Evolutionary conservation across 2,797 vertebrate genomes (phyloP).

Genomic region (Scolopax bukidnonensis): DNA sequence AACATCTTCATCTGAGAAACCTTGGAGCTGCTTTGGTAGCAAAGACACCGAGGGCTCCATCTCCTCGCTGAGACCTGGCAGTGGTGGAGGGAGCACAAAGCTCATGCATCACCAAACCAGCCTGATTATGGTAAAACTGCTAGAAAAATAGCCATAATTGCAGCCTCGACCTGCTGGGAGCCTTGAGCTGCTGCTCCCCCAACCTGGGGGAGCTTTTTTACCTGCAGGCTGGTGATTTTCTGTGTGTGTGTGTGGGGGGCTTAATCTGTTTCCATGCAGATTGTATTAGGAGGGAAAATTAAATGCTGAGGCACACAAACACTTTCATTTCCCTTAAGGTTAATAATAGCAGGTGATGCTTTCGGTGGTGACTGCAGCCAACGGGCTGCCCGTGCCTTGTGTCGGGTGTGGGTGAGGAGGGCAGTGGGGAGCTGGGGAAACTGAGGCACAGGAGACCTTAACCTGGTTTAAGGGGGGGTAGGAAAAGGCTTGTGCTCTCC

Average conservation of each 20-base stretch:
- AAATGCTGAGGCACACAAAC: background rate
- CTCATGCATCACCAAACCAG: background rate
- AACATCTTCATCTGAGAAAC: background rate
- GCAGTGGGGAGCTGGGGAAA: background rate
- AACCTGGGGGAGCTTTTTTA: background rate
- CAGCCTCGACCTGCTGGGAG: background rate
- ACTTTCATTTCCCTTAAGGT: conserved; percentile 44
- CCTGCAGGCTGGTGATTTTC: background rate
- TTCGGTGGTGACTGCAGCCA: background rate
- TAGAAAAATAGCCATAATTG: background rate
- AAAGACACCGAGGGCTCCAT: accelerated
- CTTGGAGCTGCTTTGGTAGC: accelerated
- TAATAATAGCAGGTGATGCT: background rate
- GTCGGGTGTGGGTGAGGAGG: background rate
- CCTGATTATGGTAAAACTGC: background rate
- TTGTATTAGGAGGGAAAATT: background rate
- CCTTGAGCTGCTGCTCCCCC: background rate
- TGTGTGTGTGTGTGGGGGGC: too few relatives aligned
- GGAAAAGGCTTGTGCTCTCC: background rate
- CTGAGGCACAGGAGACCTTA: background rate
- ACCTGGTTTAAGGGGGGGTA: background rate
- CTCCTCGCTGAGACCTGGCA: accelerated
- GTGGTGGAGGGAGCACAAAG: accelerated
- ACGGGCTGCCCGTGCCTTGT: background rate
- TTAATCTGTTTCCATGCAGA: background rate